Base-by-base conservation (phyloP, 2,888 invertebrate species). In the Eugnorisma glareosa region DNA sequence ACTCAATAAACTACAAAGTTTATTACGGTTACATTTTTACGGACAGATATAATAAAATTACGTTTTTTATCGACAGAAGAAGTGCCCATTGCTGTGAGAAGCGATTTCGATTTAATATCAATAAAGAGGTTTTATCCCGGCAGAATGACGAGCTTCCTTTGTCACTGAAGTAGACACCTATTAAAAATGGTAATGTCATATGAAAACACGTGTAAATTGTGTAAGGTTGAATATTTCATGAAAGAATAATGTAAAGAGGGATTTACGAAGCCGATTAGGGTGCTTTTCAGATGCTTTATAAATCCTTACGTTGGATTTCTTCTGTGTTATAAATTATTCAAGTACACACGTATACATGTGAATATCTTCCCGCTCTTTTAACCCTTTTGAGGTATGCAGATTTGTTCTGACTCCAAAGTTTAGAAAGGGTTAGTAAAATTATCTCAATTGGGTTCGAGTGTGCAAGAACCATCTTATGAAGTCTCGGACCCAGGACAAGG, bases 1-100 rank as follows among this genome's bases (percentile, higher is more conserved):
- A 89, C 87, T 77, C 89, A 79, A 91, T 90, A 90, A 90, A 90
- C 74, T 82, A 67, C 70, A 51, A 63, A 73, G 68, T 86, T 87
- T 84, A 89, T 89, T 88, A 86, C 82, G 85, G 76, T 76, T 77
- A 75, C 79, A 78, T 84, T 88, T 79, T 88, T 84, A 86, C 67
- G 83, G 54, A 51, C 66, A 73, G 68, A 81, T 81, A 81, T 83
- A 86, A 82, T 87, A 87, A 90, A 88, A 81, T 87, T 79, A 81
- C 73, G 69, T 80, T 86, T 89, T 88, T 87, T 85, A 90, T 87
- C 75, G 83, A 66, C 24, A 75, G 15, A 66, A 37, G 71, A 54
- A 77, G 57, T 59, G 45, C 57, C 37, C 31, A 67, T 79, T 51
- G 64, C 43, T 73, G 21, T 48, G 35, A 48, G 71, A 74, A 75